Evolutionary conservation across 2,797 vertebrate genomes (phyloP).

Genomic region (Rhadinocentrus ornatus): DNA sequence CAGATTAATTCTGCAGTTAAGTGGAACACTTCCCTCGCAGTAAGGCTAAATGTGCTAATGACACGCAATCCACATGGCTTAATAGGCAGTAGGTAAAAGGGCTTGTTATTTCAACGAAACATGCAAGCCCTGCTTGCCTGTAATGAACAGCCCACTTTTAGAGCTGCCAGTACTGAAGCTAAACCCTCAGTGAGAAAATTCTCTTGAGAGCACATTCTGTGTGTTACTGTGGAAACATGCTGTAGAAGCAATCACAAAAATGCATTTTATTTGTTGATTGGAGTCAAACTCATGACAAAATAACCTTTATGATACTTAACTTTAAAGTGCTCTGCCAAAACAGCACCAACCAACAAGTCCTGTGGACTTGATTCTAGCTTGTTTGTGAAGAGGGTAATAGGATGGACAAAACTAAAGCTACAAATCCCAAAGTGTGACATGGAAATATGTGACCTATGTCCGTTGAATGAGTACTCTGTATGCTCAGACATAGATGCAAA

Average conservation of each 20-base stretch:
- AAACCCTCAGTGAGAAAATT: constrained; percentile 22
- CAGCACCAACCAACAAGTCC: not conserved
- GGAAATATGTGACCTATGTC: constrained; percentile 1
- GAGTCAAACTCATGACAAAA: constrained; percentile 14
- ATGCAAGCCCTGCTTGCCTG: constrained; percentile 27
- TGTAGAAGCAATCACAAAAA: constrained; percentile 13
- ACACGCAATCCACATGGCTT: constrained; percentile 44
- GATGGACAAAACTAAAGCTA: not conserved
- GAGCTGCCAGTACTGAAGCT: constrained; percentile 11
- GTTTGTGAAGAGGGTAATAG: constrained; percentile 11
- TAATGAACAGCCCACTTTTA: constrained; percentile 46
- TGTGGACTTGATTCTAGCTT: not conserved
- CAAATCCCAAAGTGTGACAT: not conserved
- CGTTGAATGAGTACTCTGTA: constrained; percentile 7
- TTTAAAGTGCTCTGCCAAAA: not conserved
- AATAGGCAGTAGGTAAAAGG: constrained; percentile 57
- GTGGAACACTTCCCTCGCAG: constrained; percentile 42
- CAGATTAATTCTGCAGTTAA: constrained; percentile 67
- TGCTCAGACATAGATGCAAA: constrained; percentile 7
- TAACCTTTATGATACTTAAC: constrained; percentile 10
- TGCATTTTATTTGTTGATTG: constrained; percentile 6
- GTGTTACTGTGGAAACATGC: not conserved
- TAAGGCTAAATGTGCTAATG: constrained; percentile 63
- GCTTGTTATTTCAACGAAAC: constrained; percentile 46
- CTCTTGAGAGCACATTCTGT: not conserved